These are phyloP conservation scores for Siniperca knerii DNA, from an alignment of 2,113 vertebrate species.

Conservation along the genomic window DNA sequence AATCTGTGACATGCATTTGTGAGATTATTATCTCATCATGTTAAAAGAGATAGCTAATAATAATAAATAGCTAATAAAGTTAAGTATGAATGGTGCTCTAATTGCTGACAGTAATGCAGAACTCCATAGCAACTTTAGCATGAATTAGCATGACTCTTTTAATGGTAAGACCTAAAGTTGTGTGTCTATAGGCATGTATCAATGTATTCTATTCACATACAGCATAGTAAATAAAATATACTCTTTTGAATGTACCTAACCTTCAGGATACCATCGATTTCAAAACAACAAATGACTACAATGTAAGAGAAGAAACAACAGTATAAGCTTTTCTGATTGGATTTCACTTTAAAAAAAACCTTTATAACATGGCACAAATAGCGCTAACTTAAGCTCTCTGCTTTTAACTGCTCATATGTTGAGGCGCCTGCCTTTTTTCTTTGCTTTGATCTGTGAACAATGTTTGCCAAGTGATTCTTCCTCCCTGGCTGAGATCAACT, in stretches of 20 bases:
- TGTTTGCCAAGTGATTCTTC: constrained; percentile 54
- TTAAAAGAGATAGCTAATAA: neutral
- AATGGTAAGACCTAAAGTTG: neutral
- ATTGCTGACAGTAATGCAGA: neutral
- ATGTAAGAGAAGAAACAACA: neutral
- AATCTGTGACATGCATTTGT: neutral
- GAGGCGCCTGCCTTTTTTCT: constrained; percentile 18
- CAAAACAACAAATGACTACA: neutral
- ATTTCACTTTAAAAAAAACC: constrained; percentile 8
- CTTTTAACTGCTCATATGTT: constrained; percentile 32
- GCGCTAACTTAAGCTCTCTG: constrained; percentile 10
- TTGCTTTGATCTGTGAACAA: constrained; percentile 34
- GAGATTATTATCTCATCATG: neutral
- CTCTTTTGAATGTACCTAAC: neutral
- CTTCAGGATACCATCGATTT: neutral
- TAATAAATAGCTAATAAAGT: neutral
- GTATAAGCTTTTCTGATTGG: neutral
- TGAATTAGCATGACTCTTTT: neutral
- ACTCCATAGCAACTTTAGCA: neutral
- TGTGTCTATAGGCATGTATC: neutral
- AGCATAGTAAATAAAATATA: neutral
- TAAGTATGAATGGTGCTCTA: neutral
- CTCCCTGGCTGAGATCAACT: constrained; percentile 40
- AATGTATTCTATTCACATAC: neutral
- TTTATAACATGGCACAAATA: constrained; percentile 8